A percentile compares a stretch with the other conserved stretches of the same genome.
These are phyloP conservation scores for Nemopilema nomurai DNA, from an alignment of 30 jellyfish, hydroid and myxozoan species.

Conservation along the genomic window DNA sequence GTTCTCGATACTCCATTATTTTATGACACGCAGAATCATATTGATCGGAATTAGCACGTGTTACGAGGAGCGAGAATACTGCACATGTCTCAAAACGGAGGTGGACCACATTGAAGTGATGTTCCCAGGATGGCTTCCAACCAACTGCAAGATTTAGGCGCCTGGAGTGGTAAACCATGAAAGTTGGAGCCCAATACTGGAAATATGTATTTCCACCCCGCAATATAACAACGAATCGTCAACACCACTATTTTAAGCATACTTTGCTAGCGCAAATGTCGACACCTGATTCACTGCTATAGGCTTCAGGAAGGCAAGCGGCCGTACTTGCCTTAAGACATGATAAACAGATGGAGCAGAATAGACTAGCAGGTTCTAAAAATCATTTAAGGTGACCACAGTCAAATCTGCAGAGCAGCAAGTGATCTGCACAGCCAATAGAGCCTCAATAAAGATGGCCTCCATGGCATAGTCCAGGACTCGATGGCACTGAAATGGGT, in stretches of 20 bases:
- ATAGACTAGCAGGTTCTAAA: not conserved
- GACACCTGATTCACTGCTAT: not conserved
- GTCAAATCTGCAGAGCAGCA: not conserved
- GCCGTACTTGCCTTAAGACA: not conserved
- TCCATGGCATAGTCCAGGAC: too few relatives aligned
- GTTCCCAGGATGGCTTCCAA: not conserved
- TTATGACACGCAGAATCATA: too few relatives aligned
- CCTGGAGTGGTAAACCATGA: not conserved
- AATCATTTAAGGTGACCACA: not conserved
- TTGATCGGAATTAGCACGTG: not conserved
- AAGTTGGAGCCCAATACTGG: not conserved
- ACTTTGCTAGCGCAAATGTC: not conserved
- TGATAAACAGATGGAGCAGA: not conserved
- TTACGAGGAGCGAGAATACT: not conserved
- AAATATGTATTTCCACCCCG: not conserved
- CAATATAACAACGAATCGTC: not conserved
- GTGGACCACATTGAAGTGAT: too few relatives aligned
- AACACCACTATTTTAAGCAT: not conserved
- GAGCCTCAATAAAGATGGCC: too few relatives aligned
- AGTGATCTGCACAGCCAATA: not conserved
- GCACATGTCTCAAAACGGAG: too few relatives aligned
- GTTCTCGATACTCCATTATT: too few relatives aligned
- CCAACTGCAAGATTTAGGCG: not conserved
- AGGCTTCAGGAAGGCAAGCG: not conserved
- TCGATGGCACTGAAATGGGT: too few relatives aligned